A percentile compares a stretch with the other conserved stretches of the same genome.
Evolutionary conservation across 2,888 invertebrate genomes (phyloP).

Genomic region (Eupelmus urozonus): DNA sequence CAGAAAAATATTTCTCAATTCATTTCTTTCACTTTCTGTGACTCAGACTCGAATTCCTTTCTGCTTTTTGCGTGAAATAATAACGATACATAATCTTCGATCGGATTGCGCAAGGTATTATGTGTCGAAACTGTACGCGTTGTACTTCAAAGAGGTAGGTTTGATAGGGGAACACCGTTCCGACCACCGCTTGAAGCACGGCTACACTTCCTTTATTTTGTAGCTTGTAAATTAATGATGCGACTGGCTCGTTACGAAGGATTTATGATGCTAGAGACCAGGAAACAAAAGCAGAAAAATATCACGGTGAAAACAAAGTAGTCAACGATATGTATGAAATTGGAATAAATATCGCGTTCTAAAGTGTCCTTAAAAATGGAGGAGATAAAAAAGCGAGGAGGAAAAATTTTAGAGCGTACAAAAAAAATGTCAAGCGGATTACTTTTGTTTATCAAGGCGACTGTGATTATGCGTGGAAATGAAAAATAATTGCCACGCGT

Average conservation of each 20-base stretch:
- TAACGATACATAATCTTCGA: slow-evolving; percentile 30
- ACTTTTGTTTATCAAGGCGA: slow-evolving; percentile 33
- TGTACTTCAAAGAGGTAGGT: background rate
- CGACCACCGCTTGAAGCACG: no score
- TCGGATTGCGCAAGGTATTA: slow-evolving; percentile 35
- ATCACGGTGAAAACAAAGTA: no score
- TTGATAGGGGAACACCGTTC: no score
- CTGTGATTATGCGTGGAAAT: background rate
- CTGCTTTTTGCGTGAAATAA: slow-evolving; percentile 20
- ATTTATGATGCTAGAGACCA: no score
- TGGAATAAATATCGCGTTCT: no score
- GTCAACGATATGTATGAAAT: no score
- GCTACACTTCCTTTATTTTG: no score
- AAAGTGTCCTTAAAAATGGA: no score
- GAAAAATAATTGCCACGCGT: background rate
- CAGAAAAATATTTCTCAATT: slow-evolving; percentile 33
- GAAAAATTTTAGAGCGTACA: background rate
- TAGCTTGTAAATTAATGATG: no score
- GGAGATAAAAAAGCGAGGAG: background rate
- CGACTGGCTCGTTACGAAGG: no score
- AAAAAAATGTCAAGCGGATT: background rate
- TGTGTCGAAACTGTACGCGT: slow-evolving; percentile 20
- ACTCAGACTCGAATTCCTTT: slow-evolving; percentile 7
- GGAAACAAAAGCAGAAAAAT: no score
- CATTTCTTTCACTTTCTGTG: slow-evolving; percentile 28